These are phyloP conservation scores for Acrocephalus kingi DNA, from an alignment of 2,113 vertebrate genomes.

Conservation along the genomic window DNA sequence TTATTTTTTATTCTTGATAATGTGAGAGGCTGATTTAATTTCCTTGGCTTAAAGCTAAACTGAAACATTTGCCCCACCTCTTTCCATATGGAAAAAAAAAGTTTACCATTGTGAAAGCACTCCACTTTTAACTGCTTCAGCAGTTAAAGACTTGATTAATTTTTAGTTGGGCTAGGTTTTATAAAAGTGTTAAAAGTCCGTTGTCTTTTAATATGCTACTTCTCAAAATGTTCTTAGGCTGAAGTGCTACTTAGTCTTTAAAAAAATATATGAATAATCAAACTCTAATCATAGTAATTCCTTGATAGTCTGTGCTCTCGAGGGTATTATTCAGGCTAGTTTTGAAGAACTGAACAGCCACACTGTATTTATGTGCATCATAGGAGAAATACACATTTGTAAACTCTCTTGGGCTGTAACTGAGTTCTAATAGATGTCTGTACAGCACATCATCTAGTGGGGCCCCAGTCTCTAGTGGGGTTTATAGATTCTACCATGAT, in stretches of 20 bases:
- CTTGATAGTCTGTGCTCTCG: background rate
- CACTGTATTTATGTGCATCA: slow-evolving; percentile 4
- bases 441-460: background rate
- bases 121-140: background rate
- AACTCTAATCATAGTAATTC: background rate
- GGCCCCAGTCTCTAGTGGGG: background rate
- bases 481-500: slow-evolving; percentile 27
- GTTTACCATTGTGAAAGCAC: background rate
- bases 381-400: slow-evolving; percentile 28
- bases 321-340: background rate
- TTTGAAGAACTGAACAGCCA: slow-evolving; percentile 13
- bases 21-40: background rate
- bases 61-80: background rate
- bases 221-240: background rate
- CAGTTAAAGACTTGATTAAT: background rate
- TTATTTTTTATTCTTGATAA: background rate
- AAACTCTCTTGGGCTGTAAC: slow-evolving; percentile 6
- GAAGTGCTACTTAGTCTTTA: background rate
- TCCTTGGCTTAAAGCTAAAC: background rate
- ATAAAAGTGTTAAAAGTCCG: background rate
- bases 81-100: background rate
- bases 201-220: background rate
- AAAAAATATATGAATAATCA: background rate
- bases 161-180: background rate
- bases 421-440: slow-evolving; percentile 14